Conservation (phyloP, 2,888 invertebrate genomes). For the Euclidia mi region DNA sequence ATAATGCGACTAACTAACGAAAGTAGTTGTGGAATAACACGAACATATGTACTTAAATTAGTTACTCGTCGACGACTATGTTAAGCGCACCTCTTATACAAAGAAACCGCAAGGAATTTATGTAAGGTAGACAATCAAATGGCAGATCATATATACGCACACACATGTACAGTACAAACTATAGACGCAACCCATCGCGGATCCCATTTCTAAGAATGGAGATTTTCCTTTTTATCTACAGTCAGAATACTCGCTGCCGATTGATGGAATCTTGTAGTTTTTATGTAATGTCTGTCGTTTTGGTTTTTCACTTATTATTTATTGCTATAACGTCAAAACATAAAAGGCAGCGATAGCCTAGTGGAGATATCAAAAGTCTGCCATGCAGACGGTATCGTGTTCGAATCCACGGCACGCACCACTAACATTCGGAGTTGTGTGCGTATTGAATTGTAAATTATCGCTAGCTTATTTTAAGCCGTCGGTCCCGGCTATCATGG, state of each 20-base stretch:
- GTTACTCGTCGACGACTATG: slow-evolving; percentile 18
- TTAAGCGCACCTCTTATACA: slow-evolving; percentile 28
- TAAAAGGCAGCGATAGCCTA: too few species aligned
- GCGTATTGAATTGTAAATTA: too few species aligned
- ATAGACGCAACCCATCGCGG: slow-evolving; percentile 48
- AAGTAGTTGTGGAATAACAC: slow-evolving; percentile 14
- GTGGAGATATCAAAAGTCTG: too few species aligned
- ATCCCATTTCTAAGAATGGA: slow-evolving; percentile 58
- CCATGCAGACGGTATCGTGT: too few species aligned
- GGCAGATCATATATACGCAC: slow-evolving; percentile 21
- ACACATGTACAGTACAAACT: slow-evolving; percentile 23
- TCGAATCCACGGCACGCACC: too few species aligned
- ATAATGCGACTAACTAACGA: slow-evolving; percentile 17
- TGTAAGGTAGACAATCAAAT: slow-evolving; percentile 43
- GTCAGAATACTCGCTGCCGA: slow-evolving; percentile 52
- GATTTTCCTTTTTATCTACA: slow-evolving; percentile 57
- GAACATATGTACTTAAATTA: slow-evolving; percentile 32
- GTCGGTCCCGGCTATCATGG: too few species aligned
- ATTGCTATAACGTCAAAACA: slow-evolving; percentile 19
- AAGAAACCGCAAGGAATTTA: slow-evolving; percentile 42
- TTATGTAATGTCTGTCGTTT: slow-evolving; percentile 37
- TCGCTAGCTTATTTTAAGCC: too few species aligned
- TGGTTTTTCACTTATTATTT: slow-evolving; percentile 35
- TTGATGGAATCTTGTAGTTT: slow-evolving; percentile 58
- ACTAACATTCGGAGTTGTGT: too few species aligned